Evolutionary conservation across 2,888 invertebrate species (phyloP).

Genomic region (Apamea crenata): DNA sequence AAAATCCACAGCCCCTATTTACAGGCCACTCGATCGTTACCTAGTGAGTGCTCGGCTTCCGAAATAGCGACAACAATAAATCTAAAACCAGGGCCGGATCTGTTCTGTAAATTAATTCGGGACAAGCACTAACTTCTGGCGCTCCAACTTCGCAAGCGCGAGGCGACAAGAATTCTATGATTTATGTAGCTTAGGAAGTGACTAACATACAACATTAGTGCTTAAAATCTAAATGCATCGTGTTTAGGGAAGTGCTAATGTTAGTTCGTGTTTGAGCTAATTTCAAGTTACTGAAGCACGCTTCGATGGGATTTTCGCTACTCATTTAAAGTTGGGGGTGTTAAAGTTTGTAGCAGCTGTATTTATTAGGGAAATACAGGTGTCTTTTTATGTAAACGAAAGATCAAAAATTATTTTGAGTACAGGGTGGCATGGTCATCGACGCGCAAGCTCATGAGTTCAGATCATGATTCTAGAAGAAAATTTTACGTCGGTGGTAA

Average conservation of each 20-base stretch:
- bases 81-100: slow-evolving; percentile 68
- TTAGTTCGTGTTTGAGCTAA: slow-evolving; percentile 51
- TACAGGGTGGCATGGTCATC: too few relatives aligned
- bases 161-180: slow-evolving; percentile 57
- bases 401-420: not conserved
- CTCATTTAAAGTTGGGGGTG: slow-evolving; percentile 48
- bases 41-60: slow-evolving; percentile 65
- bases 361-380: slow-evolving; percentile 15
- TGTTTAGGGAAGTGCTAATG: slow-evolving; percentile 54
- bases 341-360: slow-evolving; percentile 10
- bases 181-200: slow-evolving; percentile 60
- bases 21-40: slow-evolving; percentile 75
- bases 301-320: slow-evolving; percentile 46
- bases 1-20: slow-evolving; percentile 77
- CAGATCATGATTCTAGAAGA: too few relatives aligned
- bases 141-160: slow-evolving; percentile 55
- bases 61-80: slow-evolving; percentile 69
- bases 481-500: too few relatives aligned
- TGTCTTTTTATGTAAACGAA: not conserved
- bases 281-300: slow-evolving; percentile 51
- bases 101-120: slow-evolving; percentile 65
- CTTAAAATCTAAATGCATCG: slow-evolving; percentile 61
- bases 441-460: too few relatives aligned
- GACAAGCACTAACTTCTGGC: slow-evolving; percentile 65
- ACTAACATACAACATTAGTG: slow-evolving; percentile 59